Evolutionary conservation across 1,140 invertebrate species (phyloP).

Genomic region (Scaptodrosophila lebanonensis): DNA sequence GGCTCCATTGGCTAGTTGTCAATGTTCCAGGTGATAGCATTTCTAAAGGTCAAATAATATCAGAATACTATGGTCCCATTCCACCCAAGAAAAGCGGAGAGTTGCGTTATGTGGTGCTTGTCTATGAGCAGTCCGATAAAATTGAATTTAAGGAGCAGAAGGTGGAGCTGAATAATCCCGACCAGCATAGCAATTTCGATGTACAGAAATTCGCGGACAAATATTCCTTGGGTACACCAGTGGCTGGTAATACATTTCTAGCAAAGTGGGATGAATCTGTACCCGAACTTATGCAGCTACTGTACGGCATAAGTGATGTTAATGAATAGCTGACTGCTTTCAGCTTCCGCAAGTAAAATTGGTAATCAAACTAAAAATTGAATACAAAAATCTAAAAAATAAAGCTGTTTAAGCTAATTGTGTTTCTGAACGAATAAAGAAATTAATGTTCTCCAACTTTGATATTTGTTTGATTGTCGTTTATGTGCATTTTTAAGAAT

Average conservation of each 20-base stretch:
- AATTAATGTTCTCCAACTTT: too few species aligned
- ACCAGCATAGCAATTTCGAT: conserved; percentile 86
- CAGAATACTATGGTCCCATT: conserved; percentile 89
- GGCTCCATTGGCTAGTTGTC: conserved; percentile 93
- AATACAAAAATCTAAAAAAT: too few species aligned
- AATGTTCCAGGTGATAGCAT: conserved; percentile 91
- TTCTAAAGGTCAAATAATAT: conserved; percentile 84
- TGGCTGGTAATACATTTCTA: conserved; percentile 92
- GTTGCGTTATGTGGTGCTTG: conserved; percentile 91
- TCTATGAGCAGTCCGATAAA: conserved; percentile 85
- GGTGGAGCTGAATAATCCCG: conserved; percentile 81
- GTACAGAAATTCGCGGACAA: conserved; percentile 82
- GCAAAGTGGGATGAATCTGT: conserved; percentile 95
- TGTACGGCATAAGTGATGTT: conserved; percentile 41
- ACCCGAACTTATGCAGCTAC: conserved; percentile 78
- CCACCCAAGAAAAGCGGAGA: conserved; percentile 88
- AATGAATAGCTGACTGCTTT: too few species aligned
- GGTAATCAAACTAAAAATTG: too few species aligned
- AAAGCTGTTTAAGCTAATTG: too few species aligned
- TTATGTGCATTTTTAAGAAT: too few species aligned
- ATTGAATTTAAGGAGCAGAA: conserved; percentile 54
- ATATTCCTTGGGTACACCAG: conserved; percentile 86
- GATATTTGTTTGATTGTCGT: too few species aligned
- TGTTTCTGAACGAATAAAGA: too few species aligned
- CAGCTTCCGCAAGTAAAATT: too few species aligned